Evolutionary conservation across 2,797 vertebrate species (phyloP).

Genomic region (Neostethus bicornis): DNA sequence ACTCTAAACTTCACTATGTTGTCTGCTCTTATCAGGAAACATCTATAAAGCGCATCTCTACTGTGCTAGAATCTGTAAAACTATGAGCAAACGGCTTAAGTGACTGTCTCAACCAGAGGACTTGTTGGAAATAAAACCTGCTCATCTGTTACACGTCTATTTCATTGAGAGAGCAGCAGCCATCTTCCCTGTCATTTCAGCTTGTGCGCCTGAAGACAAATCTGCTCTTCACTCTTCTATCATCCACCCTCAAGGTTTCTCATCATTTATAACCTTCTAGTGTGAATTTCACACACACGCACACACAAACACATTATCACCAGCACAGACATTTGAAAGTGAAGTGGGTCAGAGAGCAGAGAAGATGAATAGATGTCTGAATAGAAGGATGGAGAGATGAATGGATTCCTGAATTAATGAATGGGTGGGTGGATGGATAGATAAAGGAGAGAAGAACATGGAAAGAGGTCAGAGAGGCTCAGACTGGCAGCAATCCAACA

Average conservation of each 20-base stretch:
- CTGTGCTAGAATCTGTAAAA: not conserved
- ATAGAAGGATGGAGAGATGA: constrained; percentile 65
- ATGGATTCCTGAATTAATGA: constrained; percentile 57
- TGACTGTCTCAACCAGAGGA: not conserved
- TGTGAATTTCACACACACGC: constrained; percentile 26
- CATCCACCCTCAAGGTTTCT: constrained; percentile 20
- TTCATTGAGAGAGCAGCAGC: not conserved
- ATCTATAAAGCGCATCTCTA: not conserved
- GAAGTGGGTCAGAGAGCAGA: constrained; percentile 75
- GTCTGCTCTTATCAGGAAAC: not conserved
- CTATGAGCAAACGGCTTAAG: not conserved
- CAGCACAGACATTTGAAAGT: constrained; percentile 64
- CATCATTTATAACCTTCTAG: constrained; percentile 26
- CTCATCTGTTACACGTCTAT: not conserved
- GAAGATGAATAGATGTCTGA: constrained; percentile 63
- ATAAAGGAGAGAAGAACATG: constrained; percentile 60
- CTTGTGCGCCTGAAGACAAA: constrained; percentile 16
- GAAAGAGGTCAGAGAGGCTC: constrained; percentile 73
- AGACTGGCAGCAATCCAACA: constrained; percentile 59
- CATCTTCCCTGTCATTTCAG: not conserved
- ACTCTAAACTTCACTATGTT: not conserved
- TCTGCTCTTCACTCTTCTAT: constrained; percentile 15
- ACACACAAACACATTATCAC: constrained; percentile 29
- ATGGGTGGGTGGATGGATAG: constrained; percentile 54
- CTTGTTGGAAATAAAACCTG: not conserved